Evolutionary conservation across 1,140 invertebrate genomes (phyloP), one percentile per base, ranked within the genome.

Genomic region (Octopus sinensis): DNA sequence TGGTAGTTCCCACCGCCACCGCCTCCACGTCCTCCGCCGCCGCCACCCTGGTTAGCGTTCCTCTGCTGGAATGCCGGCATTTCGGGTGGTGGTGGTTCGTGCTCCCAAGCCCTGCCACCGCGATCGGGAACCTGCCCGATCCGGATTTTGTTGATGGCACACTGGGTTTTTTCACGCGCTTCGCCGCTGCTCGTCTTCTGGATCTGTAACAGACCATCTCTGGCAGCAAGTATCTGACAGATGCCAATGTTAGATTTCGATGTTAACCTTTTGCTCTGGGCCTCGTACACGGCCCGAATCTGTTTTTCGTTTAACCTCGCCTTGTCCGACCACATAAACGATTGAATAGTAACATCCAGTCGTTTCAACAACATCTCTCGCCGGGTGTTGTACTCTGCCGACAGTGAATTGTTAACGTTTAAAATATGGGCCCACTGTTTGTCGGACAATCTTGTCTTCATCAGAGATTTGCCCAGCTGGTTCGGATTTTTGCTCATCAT

Each of bases 341-440:
- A 98, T 90, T 97, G 95, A 86, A 98, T 93, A 5, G 97, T 99
- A 68, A 97, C 96, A 91, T 98, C 97, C 73, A 98, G 90, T 79
- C 97, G 92, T 82, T 96, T 97, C 3, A 98, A 90, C 83, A 98
- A 93, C 93, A 97, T 96, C 88, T 97, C 94, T 81, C 96, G 91
- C 82, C 97, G 91, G 71, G 96, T 92, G 87, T 93, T 92, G 88
- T 97, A 98, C 87, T 98, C 97, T 7, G 93, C 92, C 62, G 93
- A 92, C 86, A 98, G 92, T 83, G 95, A 93, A 7, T 92, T 90
- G 86, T 96, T 94, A 4, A 95, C 88, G 13, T 92, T 90, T 56
- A 94, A 91, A 4, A 98, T 86, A 12, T 93, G 90, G 68, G 94
- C 91, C 96, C 96, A 98, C 84, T 98, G 96, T 84, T 94, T 94